Evolutionary conservation across 30 jellyfish, hydroid and myxozoan species (phyloP).

Genomic region (Pseudorhiza aurosa): DNA sequence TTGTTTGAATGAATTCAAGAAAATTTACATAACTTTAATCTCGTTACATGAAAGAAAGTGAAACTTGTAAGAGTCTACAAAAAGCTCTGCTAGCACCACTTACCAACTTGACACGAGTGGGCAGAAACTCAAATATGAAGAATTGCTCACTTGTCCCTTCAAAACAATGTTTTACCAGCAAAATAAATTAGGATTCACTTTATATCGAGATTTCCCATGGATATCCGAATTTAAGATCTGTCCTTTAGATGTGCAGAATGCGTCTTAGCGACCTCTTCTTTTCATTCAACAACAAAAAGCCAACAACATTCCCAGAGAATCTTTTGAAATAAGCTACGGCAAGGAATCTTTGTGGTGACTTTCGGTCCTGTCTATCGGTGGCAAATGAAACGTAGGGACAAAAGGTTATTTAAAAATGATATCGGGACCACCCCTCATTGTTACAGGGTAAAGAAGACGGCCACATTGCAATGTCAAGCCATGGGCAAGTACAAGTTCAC

Average conservation of each 20-base stretch:
- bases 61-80: no score
- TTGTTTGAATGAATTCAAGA: no score
- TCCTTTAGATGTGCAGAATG: slow-evolving; percentile 1
- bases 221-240: slow-evolving; percentile 21
- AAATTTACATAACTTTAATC: no score
- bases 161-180: not conserved
- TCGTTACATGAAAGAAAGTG: no score
- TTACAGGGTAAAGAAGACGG: not conserved
- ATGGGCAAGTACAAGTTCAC: not conserved
- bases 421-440: slow-evolving; percentile 15
- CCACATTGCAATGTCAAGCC: not conserved
- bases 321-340: slow-evolving; percentile 2
- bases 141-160: not conserved
- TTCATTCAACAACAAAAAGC: slow-evolving; percentile 16
- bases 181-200: slow-evolving; percentile 4
- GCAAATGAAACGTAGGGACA: slow-evolving; percentile 15
- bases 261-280: slow-evolving; percentile 2
- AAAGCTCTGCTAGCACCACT: no score
- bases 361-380: slow-evolving; percentile 28
- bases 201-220: slow-evolving; percentile 34
- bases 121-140: not conserved
- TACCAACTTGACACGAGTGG: not conserved
- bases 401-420: slow-evolving; percentile 11
- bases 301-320: slow-evolving; percentile 35
- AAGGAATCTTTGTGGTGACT: slow-evolving; percentile 16